Percentiles rank a stretch among this genome's conserved stretches.
Evolutionary conservation across 2,113 vertebrate genomes (phyloP).

Genomic region (Caranx melampygus): DNA sequence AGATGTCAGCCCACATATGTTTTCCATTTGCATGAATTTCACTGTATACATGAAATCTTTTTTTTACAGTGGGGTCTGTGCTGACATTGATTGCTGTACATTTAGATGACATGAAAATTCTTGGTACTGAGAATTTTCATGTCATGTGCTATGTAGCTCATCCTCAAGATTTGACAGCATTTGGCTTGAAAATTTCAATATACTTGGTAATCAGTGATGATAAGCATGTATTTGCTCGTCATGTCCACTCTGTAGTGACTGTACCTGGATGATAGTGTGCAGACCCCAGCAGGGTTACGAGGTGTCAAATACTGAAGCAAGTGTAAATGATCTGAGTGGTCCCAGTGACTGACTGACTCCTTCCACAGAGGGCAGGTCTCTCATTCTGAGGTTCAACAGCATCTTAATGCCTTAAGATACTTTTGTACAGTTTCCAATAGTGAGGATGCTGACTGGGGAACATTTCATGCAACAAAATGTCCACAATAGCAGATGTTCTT

Average conservation of each 20-base stretch:
- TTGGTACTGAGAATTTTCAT: not conserved
- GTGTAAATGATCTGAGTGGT: constrained; percentile 10
- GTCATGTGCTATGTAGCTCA: not conserved
- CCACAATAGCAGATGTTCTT: not conserved
- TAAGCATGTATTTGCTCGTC: constrained; percentile 11
- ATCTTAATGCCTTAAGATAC: constrained; percentile 26
- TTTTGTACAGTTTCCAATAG: not conserved
- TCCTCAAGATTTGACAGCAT: constrained; percentile 6
- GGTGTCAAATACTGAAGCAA: constrained; percentile 28
- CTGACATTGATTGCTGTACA: not conserved
- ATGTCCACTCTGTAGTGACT: constrained; percentile 6
- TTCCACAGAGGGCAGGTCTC: not conserved
- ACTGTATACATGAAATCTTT: not conserved
- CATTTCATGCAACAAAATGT: not conserved
- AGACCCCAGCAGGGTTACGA: constrained; percentile 30
- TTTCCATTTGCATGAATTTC: not conserved
- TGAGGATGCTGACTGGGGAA: not conserved
- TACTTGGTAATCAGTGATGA: constrained; percentile 5
- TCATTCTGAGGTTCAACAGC: not conserved
- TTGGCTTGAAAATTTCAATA: constrained; percentile 12
- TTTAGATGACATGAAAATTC: not conserved
- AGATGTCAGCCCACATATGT: not conserved
- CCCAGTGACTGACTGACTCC: not conserved
- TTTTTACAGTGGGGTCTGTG: not conserved
- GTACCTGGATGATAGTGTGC: constrained; percentile 13